Percentiles rank a stretch among this genome's conserved stretches.
Conservation (phyloP, 1,140 invertebrate genomes). For the Vanessa atalanta region DNA sequence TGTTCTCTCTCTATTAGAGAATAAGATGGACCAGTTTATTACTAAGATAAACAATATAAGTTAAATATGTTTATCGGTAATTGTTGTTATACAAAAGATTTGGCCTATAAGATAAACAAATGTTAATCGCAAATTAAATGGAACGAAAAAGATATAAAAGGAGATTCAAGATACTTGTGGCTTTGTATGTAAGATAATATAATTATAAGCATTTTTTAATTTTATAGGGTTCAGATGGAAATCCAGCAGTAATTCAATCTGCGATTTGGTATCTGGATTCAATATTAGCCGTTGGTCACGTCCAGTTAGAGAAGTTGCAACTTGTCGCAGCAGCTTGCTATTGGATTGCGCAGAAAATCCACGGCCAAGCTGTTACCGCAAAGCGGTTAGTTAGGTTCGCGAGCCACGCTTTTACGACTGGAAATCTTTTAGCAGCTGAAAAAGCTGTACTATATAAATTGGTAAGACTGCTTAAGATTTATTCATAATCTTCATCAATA, state of each 20-base stretch:
- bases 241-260: conserved; percentile 53
- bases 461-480: conserved; percentile 43
- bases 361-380: conserved; percentile 40
- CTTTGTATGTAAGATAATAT: conserved; percentile 4
- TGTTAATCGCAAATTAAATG: too few relatives aligned
- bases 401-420: conserved; percentile 45
- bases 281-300: conserved; percentile 32
- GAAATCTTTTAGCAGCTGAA: conserved; percentile 50
- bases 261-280: conserved; percentile 62
- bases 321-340: conserved; percentile 58
- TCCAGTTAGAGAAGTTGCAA: conserved; percentile 52
- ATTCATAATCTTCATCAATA: neutral
- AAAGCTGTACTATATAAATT: conserved; percentile 50
- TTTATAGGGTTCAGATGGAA: conserved; percentile 48
- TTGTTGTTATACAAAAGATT: too few relatives aligned
- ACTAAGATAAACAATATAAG: too few relatives aligned
- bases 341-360: conserved; percentile 64
- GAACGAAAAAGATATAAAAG: too few relatives aligned
- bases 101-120: too few relatives aligned
- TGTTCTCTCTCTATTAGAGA: too few relatives aligned
- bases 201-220: conserved; percentile 5
- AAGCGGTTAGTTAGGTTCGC: conserved; percentile 50
- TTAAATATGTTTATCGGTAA: too few relatives aligned
- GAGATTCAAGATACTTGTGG: too few relatives aligned
- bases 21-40: too few relatives aligned